Evolutionary conservation across 2,888 invertebrate species (phyloP).

Genomic region (Kryphioiulus occultus): DNA sequence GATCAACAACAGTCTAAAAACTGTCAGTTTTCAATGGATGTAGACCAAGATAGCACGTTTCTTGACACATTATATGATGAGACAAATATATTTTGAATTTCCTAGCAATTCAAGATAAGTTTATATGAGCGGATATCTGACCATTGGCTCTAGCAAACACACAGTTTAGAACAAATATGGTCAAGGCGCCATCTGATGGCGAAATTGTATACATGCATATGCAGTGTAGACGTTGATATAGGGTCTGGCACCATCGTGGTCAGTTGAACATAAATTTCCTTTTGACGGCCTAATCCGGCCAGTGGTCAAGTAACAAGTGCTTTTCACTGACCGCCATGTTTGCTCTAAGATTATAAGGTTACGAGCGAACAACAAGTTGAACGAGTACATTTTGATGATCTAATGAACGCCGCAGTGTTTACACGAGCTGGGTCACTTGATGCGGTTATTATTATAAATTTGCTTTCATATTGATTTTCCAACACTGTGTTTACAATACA

Average conservation of each 20-base stretch:
- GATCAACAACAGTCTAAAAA: too few relatives aligned
- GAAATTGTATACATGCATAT: neutral
- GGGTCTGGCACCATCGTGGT: neutral
- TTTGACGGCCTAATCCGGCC: conserved; percentile 12
- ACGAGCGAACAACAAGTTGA: neutral
- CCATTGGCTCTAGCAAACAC: too few relatives aligned
- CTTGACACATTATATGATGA: too few relatives aligned
- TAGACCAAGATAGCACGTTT: too few relatives aligned
- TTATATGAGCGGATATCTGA: too few relatives aligned
- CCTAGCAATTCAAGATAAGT: too few relatives aligned
- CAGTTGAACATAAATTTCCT: neutral
- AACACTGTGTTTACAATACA: conserved; percentile 6
- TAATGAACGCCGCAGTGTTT: conserved; percentile 39
- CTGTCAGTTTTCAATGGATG: too few relatives aligned
- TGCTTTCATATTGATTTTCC: conserved; percentile 18
- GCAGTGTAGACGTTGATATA: neutral
- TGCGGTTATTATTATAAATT: conserved; percentile 40
- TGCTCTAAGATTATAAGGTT: conserved; percentile 35
- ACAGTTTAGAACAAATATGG: neutral
- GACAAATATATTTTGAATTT: too few relatives aligned
- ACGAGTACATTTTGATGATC: conserved; percentile 39
- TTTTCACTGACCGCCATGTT: conserved; percentile 35
- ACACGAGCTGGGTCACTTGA: conserved; percentile 22
- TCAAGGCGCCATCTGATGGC: neutral
- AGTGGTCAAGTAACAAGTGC: conserved; percentile 39